phyloP scores from a whole-genome alignment of 1,140 invertebrate species.

The Habropoda laboriosa region DNA sequence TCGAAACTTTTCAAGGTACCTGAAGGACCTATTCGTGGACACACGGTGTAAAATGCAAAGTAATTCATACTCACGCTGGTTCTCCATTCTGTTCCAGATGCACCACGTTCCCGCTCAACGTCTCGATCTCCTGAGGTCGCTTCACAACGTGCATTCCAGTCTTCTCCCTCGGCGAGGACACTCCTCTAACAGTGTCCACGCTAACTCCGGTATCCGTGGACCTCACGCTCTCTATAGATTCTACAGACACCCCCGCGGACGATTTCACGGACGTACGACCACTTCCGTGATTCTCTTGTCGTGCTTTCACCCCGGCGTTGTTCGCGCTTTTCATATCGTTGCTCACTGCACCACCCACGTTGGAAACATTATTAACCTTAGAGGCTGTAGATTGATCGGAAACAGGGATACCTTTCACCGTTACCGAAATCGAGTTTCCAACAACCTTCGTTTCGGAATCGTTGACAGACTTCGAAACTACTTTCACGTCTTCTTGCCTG shows the following conservation, averaged over 20 bases:
- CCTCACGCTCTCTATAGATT: slow-evolving; percentile 71
- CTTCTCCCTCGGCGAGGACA: slow-evolving; percentile 78
- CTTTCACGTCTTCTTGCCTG: slow-evolving; percentile 46
- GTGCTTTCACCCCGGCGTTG: slow-evolving; percentile 49
- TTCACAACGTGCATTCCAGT: slow-evolving; percentile 75
- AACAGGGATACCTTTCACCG: not conserved
- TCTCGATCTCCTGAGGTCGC: slow-evolving; percentile 77
- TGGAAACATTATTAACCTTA: slow-evolving; percentile 38
- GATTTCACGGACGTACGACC: slow-evolving; percentile 74
- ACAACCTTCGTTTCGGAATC: not conserved
- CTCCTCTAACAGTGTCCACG: slow-evolving; percentile 76
- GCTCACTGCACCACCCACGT: slow-evolving; percentile 35
- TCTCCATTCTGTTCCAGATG: slow-evolving; percentile 77
- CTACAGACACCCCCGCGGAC: slow-evolving; percentile 69
- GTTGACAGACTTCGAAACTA: not conserved
- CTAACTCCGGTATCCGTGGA: slow-evolving; percentile 80
- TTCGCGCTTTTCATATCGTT: slow-evolving; percentile 49
- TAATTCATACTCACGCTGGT: slow-evolving; percentile 71
- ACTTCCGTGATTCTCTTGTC: slow-evolving; percentile 65
- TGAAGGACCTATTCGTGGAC: not conserved
- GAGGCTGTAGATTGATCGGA: slow-evolving; percentile 4
- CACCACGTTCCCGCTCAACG: slow-evolving; percentile 77
- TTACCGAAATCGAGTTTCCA: not conserved
- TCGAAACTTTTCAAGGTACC: not conserved
- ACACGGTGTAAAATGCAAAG: not conserved